Percentiles rank a stretch among this genome's conserved stretches.
Evolutionary conservation across 2,797 vertebrate genomes (phyloP).

Genomic region (Danio albolineatus): DNA sequence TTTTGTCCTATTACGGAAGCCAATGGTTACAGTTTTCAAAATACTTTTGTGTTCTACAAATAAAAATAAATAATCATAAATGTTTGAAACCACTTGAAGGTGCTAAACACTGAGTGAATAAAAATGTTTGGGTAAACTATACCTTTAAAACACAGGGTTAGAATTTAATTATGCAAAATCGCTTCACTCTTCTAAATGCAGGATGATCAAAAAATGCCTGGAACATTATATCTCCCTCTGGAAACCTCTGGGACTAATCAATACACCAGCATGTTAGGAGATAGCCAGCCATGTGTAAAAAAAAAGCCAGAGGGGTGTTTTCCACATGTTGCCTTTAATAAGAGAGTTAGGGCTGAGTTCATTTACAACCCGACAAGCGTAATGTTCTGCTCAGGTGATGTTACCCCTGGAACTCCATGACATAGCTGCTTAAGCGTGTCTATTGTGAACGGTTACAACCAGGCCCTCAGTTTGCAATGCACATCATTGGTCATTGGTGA

Average conservation of each 20-base stretch:
- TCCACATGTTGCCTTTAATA: conserved; percentile 7
- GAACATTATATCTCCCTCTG: conserved; percentile 30
- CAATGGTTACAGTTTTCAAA: no score
- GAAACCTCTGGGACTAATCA: conserved; percentile 19
- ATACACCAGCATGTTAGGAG: conserved; percentile 26
- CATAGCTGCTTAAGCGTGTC: conserved; percentile 30
- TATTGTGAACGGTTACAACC: conserved; percentile 25
- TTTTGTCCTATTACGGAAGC: no score
- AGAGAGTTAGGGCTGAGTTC: conserved; percentile 35
- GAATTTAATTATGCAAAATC: background rate
- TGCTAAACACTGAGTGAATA: no score
- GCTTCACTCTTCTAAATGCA: conserved; percentile 5
- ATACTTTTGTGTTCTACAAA: no score
- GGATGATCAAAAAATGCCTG: background rate
- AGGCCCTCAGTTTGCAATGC: background rate
- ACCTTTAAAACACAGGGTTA: background rate
- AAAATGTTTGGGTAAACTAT: no score
- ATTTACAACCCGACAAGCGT: conserved; percentile 22
- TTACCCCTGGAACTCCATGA: conserved; percentile 13
- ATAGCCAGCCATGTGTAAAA: conserved; percentile 8
- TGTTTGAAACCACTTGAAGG: no score
- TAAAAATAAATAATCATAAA: no score
- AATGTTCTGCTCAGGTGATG: background rate
- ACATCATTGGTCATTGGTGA: conserved; percentile 22
- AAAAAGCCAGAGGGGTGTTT: background rate